Base-by-base conservation (phyloP, 2,113 vertebrate species). In the Dipodomys spectabilis region DNA sequence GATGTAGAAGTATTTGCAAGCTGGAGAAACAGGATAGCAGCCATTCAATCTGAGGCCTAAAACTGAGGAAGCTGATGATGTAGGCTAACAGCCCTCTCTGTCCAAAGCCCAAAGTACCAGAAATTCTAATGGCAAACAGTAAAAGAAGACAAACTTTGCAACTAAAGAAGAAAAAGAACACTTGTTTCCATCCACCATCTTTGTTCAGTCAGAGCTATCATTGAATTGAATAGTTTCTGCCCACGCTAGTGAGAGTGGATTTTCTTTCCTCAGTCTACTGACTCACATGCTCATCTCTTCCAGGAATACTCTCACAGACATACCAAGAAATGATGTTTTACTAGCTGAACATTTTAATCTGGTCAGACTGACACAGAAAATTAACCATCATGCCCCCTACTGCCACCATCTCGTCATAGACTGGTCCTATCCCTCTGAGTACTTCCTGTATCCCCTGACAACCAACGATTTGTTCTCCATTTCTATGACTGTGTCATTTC, bases 1-100 rank as follows among this genome's bases (percentile, higher is more conserved):
- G 22, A 1, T 22, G 2, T 39, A 45, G 22, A 64, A 32, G 12
- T 45, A 49, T 78, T 9, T 35, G 13, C 7, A 69, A 60, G 3
- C 12, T 35, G 12, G 12, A 93, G 32, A 88, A 35, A 7, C 23
- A 49, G 45, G 32, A 60, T 6, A 69, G 3, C 2, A 71, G 9
- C 35, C 18, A 89, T 71, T 71, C 3, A 64, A 28, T 18, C 65
- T 62, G 39, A 89, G 9, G 16, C 7, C 25, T 77, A 62, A 30
- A 25, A 1, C 12, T 57, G 15, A 13, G 44, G 27, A 8, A 11
- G 20, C 5, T 12, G 9, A 22, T 13, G 23, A 6, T 11, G 1
- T 86, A 8, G 7, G 20, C 7, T 8, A 6, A 16, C 8, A 18
- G 5, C 10, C 19, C 53, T 16, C 53, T 57, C 12, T 18, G 30